A percentile compares a stretch with the other conserved stretches of the same genome.
phyloP scores from a whole-genome alignment of 2,113 vertebrate genomes.

The Stegostoma tigrinum region DNA sequence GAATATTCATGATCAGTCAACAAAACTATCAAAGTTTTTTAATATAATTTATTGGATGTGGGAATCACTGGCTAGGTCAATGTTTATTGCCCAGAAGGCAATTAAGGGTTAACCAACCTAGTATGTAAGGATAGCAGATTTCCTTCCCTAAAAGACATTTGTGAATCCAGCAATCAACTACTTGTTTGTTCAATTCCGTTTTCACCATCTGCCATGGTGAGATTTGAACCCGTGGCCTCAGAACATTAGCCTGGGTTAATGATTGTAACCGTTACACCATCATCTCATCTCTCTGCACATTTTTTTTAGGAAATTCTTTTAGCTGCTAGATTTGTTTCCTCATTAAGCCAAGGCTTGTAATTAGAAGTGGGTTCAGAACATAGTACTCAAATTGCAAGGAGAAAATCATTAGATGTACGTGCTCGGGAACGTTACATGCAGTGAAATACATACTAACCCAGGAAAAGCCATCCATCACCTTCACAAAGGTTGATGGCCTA shows the following conservation, averaged over 20 bases:
- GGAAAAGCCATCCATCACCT: not conserved
- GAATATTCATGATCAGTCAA: not conserved
- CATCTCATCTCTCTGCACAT: not conserved
- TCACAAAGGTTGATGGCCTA: not conserved
- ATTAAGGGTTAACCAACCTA: no score
- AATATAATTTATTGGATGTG: no score
- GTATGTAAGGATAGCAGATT: no score
- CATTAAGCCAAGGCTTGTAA: not conserved
- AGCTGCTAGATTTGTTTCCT: not conserved
- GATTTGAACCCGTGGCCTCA: no score
- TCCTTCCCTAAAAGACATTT: no score
- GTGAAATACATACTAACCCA: not conserved
- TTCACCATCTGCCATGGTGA: no score
- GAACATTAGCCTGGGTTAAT: no score
- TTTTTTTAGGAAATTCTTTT: not conserved
- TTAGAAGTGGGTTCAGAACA: not conserved
- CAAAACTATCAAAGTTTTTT: not conserved
- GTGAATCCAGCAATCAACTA: no score
- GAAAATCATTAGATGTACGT: not conserved
- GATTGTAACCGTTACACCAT: no score
- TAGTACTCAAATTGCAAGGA: not conserved
- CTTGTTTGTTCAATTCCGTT: no score
- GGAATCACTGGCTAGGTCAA: no score
- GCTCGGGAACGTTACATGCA: not conserved
- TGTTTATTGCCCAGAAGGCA: no score